Evolutionary conservation across 2,797 vertebrate genomes (phyloP).

Genomic region (Phalanger gymnotis): DNA sequence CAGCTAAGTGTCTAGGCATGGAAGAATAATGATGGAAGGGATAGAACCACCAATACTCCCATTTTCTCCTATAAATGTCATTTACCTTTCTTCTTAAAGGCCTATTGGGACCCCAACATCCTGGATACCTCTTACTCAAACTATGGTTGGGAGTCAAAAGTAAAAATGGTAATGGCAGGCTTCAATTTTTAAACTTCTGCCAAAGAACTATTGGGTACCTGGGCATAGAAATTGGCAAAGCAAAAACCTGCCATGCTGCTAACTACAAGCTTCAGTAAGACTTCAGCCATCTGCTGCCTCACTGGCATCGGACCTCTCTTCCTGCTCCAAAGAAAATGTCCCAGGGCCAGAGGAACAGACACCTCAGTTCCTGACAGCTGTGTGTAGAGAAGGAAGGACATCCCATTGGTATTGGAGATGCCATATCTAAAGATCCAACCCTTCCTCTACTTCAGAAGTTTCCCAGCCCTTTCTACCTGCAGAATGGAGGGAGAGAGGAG

Average conservation of each 20-base stretch:
- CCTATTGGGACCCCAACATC: not conserved
- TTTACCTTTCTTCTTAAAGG: not conserved
- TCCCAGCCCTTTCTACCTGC: not conserved
- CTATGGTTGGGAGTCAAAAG: not conserved
- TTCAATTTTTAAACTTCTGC: not conserved
- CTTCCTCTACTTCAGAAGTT: not conserved
- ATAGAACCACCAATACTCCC: not conserved
- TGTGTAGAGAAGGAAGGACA: not conserved
- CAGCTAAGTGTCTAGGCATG: not conserved
- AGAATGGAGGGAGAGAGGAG: no score
- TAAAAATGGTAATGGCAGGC: not conserved
- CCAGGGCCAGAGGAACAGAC: not conserved
- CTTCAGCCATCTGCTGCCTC: not conserved
- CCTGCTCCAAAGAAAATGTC: not conserved
- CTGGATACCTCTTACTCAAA: not conserved
- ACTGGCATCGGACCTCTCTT: no score
- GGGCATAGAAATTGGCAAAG: not conserved
- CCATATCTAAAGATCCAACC: not conserved
- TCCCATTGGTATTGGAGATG: not conserved
- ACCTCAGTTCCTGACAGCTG: not conserved
- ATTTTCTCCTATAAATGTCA: not conserved
- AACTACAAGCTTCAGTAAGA: not conserved
- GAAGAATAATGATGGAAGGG: not conserved
- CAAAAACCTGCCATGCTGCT: not conserved
- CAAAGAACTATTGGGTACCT: not conserved